Evolutionary conservation across 2,888 invertebrate genomes (phyloP).

Genomic region (Watsonalla binaria): DNA sequence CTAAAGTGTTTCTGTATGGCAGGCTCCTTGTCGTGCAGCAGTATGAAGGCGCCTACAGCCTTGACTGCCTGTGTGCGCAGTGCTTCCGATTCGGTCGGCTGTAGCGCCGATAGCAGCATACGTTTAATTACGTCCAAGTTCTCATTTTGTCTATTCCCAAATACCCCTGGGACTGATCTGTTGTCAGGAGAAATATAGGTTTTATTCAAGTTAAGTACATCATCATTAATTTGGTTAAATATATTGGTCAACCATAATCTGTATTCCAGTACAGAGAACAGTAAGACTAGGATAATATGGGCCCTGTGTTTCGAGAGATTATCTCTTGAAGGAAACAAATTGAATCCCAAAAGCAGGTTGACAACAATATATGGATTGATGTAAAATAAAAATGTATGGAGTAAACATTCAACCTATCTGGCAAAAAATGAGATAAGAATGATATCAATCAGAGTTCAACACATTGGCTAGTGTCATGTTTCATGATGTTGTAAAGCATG

Average conservation of each 20-base stretch:
- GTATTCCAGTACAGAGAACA: not conserved
- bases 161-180: conserved; percentile 96
- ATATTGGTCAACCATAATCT: too few species aligned
- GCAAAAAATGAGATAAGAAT: not conserved
- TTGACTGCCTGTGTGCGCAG: conserved; percentile 90
- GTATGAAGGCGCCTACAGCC: conserved; percentile 91
- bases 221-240: too few species aligned
- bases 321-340: too few species aligned
- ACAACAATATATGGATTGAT: not conserved
- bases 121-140: conserved; percentile 96
- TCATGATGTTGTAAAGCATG: not conserved
- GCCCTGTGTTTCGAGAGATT: too few species aligned
- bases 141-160: conserved; percentile 95
- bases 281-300: too few species aligned
- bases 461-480: not conserved
- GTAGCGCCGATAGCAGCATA: conserved; percentile 92
- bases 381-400: not conserved
- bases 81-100: conserved; percentile 84
- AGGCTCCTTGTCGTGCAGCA: conserved; percentile 96
- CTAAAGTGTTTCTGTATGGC: conserved; percentile 92
- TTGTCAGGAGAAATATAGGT: conserved; percentile 9
- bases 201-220: not conserved
- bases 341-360: too few species aligned
- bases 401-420: not conserved
- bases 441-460: not conserved